These are phyloP conservation scores for Sapajus apella DNA, from an alignment of 2,113 vertebrate genomes.

Conservation along the genomic window DNA sequence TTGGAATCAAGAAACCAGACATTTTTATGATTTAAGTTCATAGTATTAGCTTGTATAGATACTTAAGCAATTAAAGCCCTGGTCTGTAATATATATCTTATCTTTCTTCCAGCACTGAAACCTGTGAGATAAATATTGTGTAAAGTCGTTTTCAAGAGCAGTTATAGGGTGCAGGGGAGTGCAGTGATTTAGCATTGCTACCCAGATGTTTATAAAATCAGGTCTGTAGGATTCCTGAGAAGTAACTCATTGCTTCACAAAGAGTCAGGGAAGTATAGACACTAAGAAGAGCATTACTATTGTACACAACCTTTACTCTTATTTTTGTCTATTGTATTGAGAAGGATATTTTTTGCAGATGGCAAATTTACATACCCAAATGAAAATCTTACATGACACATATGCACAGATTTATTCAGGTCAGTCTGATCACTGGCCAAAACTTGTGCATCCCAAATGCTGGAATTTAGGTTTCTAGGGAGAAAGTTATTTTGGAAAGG, in stretches of 20 bases:
- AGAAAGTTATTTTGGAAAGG: background rate
- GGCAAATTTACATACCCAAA: background rate
- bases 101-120: background rate
- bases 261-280: background rate
- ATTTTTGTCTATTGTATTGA: background rate
- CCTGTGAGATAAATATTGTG: background rate
- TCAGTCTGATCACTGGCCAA: background rate
- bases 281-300: background rate
- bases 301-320: background rate
- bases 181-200: background rate
- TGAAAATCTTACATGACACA: background rate
- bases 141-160: background rate
- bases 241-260: background rate
- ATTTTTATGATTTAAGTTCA: background rate
- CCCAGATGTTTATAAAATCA: background rate
- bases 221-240: background rate
- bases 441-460: background rate
- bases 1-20: background rate
- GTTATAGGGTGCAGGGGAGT: background rate
- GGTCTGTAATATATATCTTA: background rate
- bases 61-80: background rate
- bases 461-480: background rate
- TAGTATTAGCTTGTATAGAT: background rate
- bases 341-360: background rate
- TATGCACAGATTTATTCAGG: background rate